Base-by-base conservation (phyloP, 2,113 vertebrate genomes). In the Phylloscopus trochilus region DNA sequence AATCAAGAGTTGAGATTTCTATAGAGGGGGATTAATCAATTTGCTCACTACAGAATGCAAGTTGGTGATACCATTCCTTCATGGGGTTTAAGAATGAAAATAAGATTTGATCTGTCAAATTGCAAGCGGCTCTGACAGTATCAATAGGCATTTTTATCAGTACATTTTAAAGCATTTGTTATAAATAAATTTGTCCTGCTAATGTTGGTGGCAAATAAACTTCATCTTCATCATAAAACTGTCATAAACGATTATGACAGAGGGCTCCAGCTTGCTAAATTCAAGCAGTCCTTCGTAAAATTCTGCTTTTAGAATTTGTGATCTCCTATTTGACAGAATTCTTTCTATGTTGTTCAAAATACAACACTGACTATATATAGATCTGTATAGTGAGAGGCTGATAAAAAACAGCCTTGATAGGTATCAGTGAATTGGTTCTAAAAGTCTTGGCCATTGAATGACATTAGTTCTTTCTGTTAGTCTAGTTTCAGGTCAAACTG, bases 11-110 rank as follows among this genome's bases (percentile, higher is more conserved):
- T 98, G 98, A 98, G 99, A 98, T 99, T 99, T 98, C 99, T 99
- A 98, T 99, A 98, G 98, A 97, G 96, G 96, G 97, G 99, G 99
- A 98, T 99, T 99, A 99, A 99, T 99, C 99, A 98, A 97, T 99
- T 98, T 99, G 98, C 98, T 97, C 97, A 97, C 98, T 96, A 96
- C 98, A 98, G 98, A 98, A 98, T 98, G 98, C 97, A 96, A 95
- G 97, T 98, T 97, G 96, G 98, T 97, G 98, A 98, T 98, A 98
- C 86, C 98, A 83, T 96, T 96, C 94, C 97, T 98, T 98, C 95
- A 60, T 92, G 97, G 91, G 97, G 92, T 98, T 98, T 97, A 96
- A 97, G 98, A 96, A 97, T 97, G 97, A 97, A 97, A 98, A 97
- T 98, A 98, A 98, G 98, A 98, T 98, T 99, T 99, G 99, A 99